Evolutionary conservation across 2,888 invertebrate species (phyloP), one percentile per base, ranked within the genome.

Genomic region (Drosophila koepferae): DNA sequence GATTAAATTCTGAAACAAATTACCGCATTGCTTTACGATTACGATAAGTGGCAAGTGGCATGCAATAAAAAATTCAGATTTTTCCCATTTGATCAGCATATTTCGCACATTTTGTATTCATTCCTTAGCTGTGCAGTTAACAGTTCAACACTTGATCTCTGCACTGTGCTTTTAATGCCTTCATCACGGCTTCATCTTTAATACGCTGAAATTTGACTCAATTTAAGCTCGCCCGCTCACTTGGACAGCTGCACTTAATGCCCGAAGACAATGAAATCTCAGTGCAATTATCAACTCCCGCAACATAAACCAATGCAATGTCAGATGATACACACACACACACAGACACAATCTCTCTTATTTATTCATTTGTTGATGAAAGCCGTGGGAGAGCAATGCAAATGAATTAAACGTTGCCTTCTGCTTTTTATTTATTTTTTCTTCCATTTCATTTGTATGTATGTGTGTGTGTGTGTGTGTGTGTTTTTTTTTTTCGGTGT

Each of bases 331-430:
- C 31, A 68, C 31, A 23, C 23, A 65, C 38, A 54, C 7, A 61
- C 44, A 68, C 38, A 55, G 5, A 61, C 36, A 68, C 18, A 48
- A 7, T 44, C 68, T 46, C 16, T 38, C 65, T 75, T 72, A 72
- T 75, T 75, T 78, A 78, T 78, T 78, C 75, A 78, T 78, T 78
- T 72, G 60, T 31, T 75, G 74, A 64, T 75, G 72, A 68, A 60
- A 65, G 72, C 9, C 60, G 58, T 59, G 78, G 68, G 68, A 68
- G 68, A 58, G 65, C 63, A 72, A 72, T 62, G 78, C 72, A 75
- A 78, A 78, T 75, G 72, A 69, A 72, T 78, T 75, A 78, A 78
- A 72, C 72, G 72, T 51, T 63, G 65, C 48, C 20, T 38, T 36
- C 40, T 51, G 44, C 18, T 54, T 40, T 31, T 36, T 72, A n/a